These are phyloP conservation scores for Tiliqua scincoides DNA, from an alignment of 2,113 vertebrate genomes.

Conservation along the genomic window DNA sequence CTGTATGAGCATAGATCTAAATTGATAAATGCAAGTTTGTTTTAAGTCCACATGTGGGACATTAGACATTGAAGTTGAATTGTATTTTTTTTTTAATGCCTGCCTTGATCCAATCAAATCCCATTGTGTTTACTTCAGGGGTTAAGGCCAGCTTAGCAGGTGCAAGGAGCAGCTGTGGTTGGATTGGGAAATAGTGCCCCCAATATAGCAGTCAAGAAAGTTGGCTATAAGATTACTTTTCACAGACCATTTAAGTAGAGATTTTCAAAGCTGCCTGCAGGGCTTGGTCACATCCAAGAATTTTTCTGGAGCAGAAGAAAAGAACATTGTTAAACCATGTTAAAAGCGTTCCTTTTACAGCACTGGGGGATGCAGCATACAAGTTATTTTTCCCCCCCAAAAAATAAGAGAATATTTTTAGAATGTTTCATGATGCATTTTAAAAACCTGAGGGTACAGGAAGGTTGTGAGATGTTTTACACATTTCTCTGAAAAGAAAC, in stretches of 20 bases:
- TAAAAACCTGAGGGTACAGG: not conserved
- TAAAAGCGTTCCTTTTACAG: not conserved
- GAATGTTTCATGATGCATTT: not conserved
- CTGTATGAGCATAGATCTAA: too few relatives aligned
- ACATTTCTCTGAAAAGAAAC: conserved; percentile 1
- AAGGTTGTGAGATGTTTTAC: not conserved
- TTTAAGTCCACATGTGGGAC: not conserved
- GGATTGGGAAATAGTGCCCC: not conserved
- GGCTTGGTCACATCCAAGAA: not conserved
- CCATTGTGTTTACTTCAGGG: not conserved
- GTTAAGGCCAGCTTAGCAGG: too few relatives aligned
- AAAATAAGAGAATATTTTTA: not conserved
- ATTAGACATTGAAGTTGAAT: not conserved
- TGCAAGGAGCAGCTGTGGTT: not conserved
- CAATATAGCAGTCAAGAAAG: not conserved
- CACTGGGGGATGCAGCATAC: not conserved
- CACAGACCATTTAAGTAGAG: not conserved
- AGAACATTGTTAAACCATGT: not conserved
- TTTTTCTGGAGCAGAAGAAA: not conserved
- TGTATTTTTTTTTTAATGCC: not conserved
- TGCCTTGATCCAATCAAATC: not conserved
- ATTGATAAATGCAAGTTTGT: not conserved
- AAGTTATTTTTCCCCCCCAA: not conserved
- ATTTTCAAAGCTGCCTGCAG: conserved; percentile 12
- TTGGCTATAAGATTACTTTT: not conserved